Evolutionary conservation across 2,888 invertebrate genomes (phyloP), one percentile per base, ranked within the genome.

Genomic region (Sminthurides aquaticus): DNA sequence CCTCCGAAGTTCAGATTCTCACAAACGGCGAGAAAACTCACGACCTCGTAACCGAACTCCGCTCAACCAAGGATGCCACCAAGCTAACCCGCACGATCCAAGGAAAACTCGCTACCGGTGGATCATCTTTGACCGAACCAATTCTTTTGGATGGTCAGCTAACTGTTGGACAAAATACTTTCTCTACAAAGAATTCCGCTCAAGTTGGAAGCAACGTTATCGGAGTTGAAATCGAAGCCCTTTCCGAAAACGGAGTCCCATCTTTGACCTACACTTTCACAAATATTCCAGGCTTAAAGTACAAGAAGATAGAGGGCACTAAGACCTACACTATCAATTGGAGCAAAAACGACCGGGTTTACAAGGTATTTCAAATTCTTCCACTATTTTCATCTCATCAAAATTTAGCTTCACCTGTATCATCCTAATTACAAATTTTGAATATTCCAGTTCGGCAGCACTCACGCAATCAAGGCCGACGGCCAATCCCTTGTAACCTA

Each of bases 231-330:
- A 1, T 54, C 1, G 64, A 58, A n/a, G 64, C 26, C 5, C 43
- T 54, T 5, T 34, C 27, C 20, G 8, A 27, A 2, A 43, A n/a
- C 8, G 54, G 28, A 20, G 5, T 29, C 3, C 43, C 43, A 25
- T 26, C 27, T 59, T 18, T 59, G 0, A 28, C 57, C 20, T 64
- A 54, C 22, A 20, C 27, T n/a, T 24, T 64, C 18, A 57, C 43
- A 11, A 59, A 58, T 43, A 25, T 62, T n/a, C 64, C 24, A 18
- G 28, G n/a, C 2, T 18, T 11, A 18, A 64, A 64, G 29, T 49
- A 49, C 43, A 20, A 64, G 24, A 58, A 49, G 26, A 29, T 64
- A 20, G 64, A 64, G 52, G 64, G 64, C 15, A 34, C 43, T 15
- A 34, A 34, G 15, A 34, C 43, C 8, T 34, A 34, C 43, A 34